Evolutionary conservation across 2,888 invertebrate species (phyloP), one percentile per base, ranked within the genome.

Genomic region (Ophraella communa): DNA sequence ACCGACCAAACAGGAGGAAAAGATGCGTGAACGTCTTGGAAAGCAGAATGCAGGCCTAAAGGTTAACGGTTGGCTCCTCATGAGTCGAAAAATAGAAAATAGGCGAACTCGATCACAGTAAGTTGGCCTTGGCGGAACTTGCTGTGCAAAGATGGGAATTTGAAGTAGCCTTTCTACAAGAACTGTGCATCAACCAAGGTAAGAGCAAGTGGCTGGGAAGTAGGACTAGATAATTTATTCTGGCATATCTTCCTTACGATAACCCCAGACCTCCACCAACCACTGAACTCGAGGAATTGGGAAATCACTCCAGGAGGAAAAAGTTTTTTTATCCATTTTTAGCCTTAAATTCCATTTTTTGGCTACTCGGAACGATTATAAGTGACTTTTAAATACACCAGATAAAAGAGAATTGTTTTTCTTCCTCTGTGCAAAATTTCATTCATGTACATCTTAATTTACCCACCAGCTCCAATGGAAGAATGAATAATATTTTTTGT

Each of bases 221-320:
- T n/a, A 10, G 23, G 44, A 1, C 44, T 17, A 44, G 44, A 18
- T 17, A 44, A 20, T 8, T 14, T 18, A 18, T n/a, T 18, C 30
- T 45, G 5, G 49, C 39, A 4, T 49, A 47, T 11, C n/a, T 49
- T 27, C 60, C 52, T 21, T 60, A 42, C 17, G 60, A 60, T 42
- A 11, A 49, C 27, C 52, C 52, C n/a, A 42, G 52, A 11, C 58
- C 14, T n/a, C 58, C 58, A 49, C 58, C 58, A 20, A 58, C 49
- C 49, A 42, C 18, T 24, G 27, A 39, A 52, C 10, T 60, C 11
- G 60, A 60, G 24, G 35, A 52, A 42, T 42, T 60, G 39, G 52
- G 52, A 10, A 23, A 23, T 27, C 21, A 49, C 5, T 60, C 52
- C 35, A 58, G 58, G 14, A 35, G 11, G 7, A 33, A 24, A n/a